phyloP scores from a whole-genome alignment of 2,113 vertebrate genomes.

The Tyrannus savana region DNA sequence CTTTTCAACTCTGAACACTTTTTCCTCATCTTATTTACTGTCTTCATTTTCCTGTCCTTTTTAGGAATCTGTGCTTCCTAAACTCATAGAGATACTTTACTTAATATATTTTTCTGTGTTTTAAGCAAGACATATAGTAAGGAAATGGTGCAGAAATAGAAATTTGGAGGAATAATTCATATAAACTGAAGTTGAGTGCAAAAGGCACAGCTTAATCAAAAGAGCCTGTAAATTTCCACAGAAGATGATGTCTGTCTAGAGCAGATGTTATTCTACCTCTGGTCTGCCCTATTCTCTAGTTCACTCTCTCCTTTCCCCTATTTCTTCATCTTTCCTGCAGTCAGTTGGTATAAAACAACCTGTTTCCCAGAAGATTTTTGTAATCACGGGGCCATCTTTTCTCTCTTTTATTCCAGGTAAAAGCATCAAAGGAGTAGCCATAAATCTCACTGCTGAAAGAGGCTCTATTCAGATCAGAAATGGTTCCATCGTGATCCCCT shows the following conservation, averaged over 20 bases:
- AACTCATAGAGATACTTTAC: neutral
- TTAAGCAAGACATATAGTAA: neutral
- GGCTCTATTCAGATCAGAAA: conserved; percentile 36
- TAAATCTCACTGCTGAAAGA: neutral
- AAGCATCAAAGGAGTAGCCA: neutral
- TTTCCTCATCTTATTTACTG: neutral
- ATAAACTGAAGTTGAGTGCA: neutral
- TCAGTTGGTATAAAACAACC: neutral
- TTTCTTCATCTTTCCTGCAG: neutral
- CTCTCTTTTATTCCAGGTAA: neutral
- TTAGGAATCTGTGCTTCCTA: neutral
- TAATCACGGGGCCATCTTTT: neutral
- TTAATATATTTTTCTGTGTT: neutral
- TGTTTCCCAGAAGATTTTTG: neutral
- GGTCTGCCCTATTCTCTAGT: neutral
- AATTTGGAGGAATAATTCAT: neutral
- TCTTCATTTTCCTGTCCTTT: neutral
- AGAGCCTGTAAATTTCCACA: neutral
- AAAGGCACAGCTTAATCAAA: neutral
- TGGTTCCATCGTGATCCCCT: neutral
- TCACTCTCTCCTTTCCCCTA: neutral
- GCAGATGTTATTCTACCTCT: neutral
- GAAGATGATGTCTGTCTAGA: neutral
- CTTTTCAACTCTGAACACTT: neutral
- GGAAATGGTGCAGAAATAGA: neutral